A percentile compares a stretch with the other conserved stretches of the same genome.
These are phyloP conservation scores for Neostethus bicornis DNA, from an alignment of 2,797 vertebrate genomes.

Conservation along the genomic window DNA sequence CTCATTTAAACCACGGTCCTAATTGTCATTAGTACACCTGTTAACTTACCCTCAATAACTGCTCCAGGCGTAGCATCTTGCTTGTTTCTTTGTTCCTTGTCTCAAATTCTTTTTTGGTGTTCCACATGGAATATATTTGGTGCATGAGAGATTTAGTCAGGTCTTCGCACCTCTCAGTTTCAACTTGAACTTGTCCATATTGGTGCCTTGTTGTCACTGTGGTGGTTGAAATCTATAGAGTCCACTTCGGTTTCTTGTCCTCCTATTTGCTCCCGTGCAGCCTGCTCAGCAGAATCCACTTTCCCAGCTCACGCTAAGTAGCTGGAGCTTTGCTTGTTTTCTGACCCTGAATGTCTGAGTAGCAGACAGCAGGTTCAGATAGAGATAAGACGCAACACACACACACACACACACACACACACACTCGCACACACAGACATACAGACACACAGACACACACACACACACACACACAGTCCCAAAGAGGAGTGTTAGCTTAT, in stretches of 20 bases:
- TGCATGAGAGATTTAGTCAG: too few species aligned
- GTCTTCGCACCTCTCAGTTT: too few species aligned
- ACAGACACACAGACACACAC: not conserved
- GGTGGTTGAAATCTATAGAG: not conserved
- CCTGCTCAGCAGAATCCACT: constrained; percentile 70
- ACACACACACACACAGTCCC: not conserved
- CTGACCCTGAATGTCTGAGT: constrained; percentile 58
- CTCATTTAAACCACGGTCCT: not conserved
- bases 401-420: constrained; percentile 25
- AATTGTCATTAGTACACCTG: not conserved
- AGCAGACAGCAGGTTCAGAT: constrained; percentile 54
- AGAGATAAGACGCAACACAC: constrained; percentile 62
- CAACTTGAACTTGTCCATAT: constrained; percentile 1
- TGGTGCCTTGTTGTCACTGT: constrained; percentile 2
- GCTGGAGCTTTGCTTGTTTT: constrained; percentile 70
- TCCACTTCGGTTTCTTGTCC: constrained; percentile 24
- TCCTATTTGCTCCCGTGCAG: constrained; percentile 37
- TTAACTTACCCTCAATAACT: constrained; percentile 70
- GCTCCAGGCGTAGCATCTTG: constrained; percentile 70
- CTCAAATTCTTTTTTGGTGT: constrained; percentile 22
- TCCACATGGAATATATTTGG: constrained; percentile 20
- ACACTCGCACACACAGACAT: not conserved
- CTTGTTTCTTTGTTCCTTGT: constrained; percentile 37
- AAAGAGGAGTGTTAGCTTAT: constrained; percentile 6
- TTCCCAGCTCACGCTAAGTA: constrained; percentile 73